Percentiles rank a stretch among this genome's conserved stretches.
phyloP scores from a whole-genome alignment of 2,888 invertebrate genomes.

The Nebria salina region DNA sequence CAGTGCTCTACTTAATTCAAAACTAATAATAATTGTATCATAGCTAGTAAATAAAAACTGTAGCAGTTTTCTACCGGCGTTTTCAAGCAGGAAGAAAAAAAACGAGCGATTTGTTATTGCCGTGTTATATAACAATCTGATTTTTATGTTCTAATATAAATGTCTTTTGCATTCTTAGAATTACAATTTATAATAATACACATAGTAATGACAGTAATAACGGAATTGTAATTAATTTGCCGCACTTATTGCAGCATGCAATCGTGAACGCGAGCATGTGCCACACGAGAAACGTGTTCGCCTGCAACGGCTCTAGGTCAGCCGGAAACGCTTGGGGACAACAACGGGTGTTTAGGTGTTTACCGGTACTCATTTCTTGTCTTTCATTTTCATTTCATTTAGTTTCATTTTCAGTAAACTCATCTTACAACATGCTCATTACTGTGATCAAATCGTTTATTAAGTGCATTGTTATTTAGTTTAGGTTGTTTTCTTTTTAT shows the following conservation, averaged over 20 bases:
- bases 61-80: background rate
- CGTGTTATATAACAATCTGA: background rate
- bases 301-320: slow-evolving; percentile 1
- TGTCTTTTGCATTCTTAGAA: slow-evolving; percentile 19
- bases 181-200: slow-evolving; percentile 14
- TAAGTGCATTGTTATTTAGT: no score
- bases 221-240: slow-evolving; percentile 11
- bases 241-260: slow-evolving; percentile 7
- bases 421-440: background rate
- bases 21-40: background rate
- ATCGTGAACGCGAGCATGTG: slow-evolving; percentile 3
- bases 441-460: no score
- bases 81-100: background rate
- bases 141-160: background rate
- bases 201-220: slow-evolving; percentile 7
- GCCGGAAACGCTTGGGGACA: slow-evolving; percentile 3
- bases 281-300: slow-evolving; percentile 22
- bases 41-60: background rate
- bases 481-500: no score
- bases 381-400: background rate
- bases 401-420: background rate
- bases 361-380: background rate
- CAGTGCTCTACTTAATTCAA: background rate
- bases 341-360: slow-evolving; percentile 4
- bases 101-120: background rate